Evolutionary conservation across 2,888 invertebrate species (phyloP), one percentile per base, ranked within the genome.

Genomic region (Lottia scabra): DNA sequence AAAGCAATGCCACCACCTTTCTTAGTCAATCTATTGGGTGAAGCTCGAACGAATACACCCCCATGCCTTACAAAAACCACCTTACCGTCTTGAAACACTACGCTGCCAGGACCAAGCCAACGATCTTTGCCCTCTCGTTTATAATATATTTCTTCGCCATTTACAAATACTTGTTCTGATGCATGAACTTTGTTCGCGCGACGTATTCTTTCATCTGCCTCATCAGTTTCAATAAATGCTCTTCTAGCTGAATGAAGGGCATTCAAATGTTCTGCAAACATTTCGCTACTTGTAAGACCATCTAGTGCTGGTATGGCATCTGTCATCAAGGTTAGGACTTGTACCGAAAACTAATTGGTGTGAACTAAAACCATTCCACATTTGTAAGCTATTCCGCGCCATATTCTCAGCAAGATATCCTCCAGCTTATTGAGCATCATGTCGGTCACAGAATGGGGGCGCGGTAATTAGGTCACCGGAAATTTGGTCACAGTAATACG

Each of bases 21-120:
- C 30, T 71, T 63, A 15, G 38, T 16, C 5, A 71, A 30, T 30
- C 71, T 63, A 43, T 71, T 74, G 2, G 71, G 67, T 4, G 71
- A 67, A 2, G 68, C 65, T 4, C 72, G 23, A 16, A 75, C 56
- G 63, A 73, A 73, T n/a, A 30, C 43, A n/a, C 70, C 72, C 10
- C 19, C 56, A 56, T 56, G 56, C 1, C 48, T 5, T n/a, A 48
- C 19, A 48, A 48, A 48, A n/a, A 48, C 71, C 71, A 72, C 65
- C 43, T 68, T 72, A 15, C 74, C 75, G 66, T 73, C 72, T 56
- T 72, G 79, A 70, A 30, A 80, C 76, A 69, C 74, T 68, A 70
- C 81, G 5, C 30, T 30, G 30, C 30, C 30, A 4, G 30, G 30
- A 30, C 30, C 30, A 30, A 30, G 30, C 30, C 30, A 30, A 5